Conservation (phyloP, 2,888 invertebrate species). For the Lumbricus terrestris region DNA sequence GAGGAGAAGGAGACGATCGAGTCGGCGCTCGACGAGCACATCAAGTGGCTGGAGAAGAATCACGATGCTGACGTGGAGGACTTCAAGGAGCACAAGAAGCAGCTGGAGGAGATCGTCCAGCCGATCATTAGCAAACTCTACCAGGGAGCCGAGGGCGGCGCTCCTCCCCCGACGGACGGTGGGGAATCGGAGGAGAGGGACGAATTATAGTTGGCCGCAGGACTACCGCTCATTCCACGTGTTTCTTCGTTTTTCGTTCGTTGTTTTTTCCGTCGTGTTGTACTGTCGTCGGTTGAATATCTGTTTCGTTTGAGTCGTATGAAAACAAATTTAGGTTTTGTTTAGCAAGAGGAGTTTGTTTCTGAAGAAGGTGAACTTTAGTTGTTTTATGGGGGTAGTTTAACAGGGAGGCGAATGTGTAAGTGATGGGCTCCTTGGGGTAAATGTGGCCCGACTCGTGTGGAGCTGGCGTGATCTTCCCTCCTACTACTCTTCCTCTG, state of each 20-base stretch:
- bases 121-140: constrained; percentile 93
- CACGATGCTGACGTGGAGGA: constrained; percentile 88
- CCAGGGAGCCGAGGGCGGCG: constrained; percentile 71
- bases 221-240: constrained; percentile 13
- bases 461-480: not conserved
- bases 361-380: not conserved
- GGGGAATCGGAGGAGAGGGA: not conserved
- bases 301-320: not conserved
- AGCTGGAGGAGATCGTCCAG: constrained; percentile 89
- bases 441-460: not conserved
- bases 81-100: constrained; percentile 89
- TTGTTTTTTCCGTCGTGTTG: too few relatives aligned
- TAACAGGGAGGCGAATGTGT: not conserved
- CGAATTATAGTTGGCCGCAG: not conserved
- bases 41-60: constrained; percentile 96
- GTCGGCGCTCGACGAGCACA: constrained; percentile 88
- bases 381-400: not conserved
- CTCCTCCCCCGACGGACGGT: not conserved
- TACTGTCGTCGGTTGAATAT: not conserved
- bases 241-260: not conserved
- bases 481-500: not conserved
- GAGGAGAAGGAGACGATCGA: constrained; percentile 93
- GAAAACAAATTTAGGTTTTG: not conserved
- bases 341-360: not conserved
- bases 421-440: not conserved